phyloP scores from a whole-genome alignment of 1,140 invertebrate species.

The Leptoteleia sp. region DNA sequence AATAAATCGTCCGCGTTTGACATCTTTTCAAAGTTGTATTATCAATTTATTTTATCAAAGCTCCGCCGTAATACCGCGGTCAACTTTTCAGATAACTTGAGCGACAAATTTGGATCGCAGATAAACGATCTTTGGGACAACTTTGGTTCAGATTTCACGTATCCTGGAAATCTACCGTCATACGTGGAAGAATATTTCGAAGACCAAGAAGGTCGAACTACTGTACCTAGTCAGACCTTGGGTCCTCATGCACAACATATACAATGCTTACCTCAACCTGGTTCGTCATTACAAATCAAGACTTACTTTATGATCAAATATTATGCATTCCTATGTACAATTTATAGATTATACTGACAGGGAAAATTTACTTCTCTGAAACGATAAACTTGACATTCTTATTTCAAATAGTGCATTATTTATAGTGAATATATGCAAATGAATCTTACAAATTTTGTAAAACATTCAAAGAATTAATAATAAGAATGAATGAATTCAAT shows the following conservation, averaged over 20 bases:
- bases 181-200: slow-evolving; percentile 90
- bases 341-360: too few species aligned
- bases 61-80: slow-evolving; percentile 68
- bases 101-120: slow-evolving; percentile 86
- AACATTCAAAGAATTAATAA: too few species aligned
- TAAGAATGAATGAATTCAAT: too few species aligned
- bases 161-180: slow-evolving; percentile 86
- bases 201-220: slow-evolving; percentile 82
- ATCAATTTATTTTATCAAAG: background rate
- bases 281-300: slow-evolving; percentile 79
- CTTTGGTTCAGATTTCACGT: slow-evolving; percentile 86
- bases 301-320: background rate
- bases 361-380: too few species aligned
- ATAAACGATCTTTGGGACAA: slow-evolving; percentile 87
- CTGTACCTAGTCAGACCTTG: slow-evolving; percentile 73
- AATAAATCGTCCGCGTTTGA: too few species aligned
- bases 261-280: slow-evolving; percentile 88
- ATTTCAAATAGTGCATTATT: too few species aligned
- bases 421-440: too few species aligned
- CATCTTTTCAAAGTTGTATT: too few species aligned
- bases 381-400: too few species aligned
- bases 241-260: slow-evolving; percentile 77
- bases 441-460: too few species aligned
- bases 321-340: too few species aligned
- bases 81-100: slow-evolving; percentile 85